Conservation (phyloP, 2,113 vertebrate species). For the Panthera tigris region DNA sequence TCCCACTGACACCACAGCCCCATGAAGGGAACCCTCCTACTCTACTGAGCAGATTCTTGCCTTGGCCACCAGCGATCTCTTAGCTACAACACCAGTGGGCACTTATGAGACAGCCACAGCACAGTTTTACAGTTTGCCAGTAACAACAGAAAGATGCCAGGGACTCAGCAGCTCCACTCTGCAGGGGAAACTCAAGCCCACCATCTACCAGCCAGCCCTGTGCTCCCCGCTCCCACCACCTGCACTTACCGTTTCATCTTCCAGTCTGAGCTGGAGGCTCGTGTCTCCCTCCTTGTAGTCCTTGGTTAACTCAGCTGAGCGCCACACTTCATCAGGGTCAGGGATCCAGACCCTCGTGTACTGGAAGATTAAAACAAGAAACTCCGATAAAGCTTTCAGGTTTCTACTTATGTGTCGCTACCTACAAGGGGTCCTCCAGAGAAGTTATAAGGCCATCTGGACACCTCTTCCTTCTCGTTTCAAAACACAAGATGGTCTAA, state of each 20-base stretch:
- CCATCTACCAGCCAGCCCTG: fast-evolving
- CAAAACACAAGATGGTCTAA: not conserved
- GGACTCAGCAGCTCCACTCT: not conserved
- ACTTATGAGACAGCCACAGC: fast-evolving
- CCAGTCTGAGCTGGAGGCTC: slow-evolving; percentile 90
- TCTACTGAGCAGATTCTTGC: not conserved
- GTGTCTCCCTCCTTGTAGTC: slow-evolving; percentile 94
- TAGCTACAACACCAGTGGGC: not conserved
- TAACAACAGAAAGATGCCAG: not conserved
- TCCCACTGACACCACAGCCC: not conserved
- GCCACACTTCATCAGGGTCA: slow-evolving; percentile 95
- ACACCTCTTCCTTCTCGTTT: not conserved
- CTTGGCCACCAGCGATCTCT: not conserved
- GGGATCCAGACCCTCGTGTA: slow-evolving; percentile 97
- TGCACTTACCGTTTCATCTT: slow-evolving; percentile 94
- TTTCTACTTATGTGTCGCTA: not conserved
- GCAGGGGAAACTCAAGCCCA: not conserved
- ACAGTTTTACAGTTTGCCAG: not conserved
- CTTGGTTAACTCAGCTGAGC: slow-evolving; percentile 90
- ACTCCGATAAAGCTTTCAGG: not conserved
- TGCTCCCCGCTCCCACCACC: fast-evolving
- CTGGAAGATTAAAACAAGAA: slow-evolving; percentile 80
- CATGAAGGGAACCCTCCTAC: fast-evolving
- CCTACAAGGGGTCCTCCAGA: not conserved
- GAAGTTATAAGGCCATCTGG: not conserved